Conservation (phyloP, 2,113 vertebrate genomes). For the Gymnorhina tibicen region DNA sequence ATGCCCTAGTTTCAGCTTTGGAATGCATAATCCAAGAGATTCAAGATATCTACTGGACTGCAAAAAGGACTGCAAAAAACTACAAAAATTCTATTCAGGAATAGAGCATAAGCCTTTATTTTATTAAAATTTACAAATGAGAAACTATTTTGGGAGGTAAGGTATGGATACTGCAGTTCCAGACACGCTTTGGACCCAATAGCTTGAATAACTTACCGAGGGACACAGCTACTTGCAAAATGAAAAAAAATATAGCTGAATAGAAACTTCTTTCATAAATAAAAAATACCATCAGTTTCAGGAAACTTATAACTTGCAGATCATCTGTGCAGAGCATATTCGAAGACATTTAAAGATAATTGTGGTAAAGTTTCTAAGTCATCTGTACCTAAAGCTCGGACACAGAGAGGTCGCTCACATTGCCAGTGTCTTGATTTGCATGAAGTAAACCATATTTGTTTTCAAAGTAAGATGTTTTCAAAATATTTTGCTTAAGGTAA, state of each 20-base stretch:
- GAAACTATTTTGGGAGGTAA: not conserved
- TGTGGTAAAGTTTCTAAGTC: not conserved
- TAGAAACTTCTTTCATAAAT: not conserved
- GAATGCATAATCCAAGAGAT: not conserved
- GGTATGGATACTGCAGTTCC: not conserved
- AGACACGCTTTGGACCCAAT: not conserved
- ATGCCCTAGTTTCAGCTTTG: not conserved
- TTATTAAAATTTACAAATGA: not conserved
- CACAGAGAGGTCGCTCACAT: not conserved
- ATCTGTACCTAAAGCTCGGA: not conserved
- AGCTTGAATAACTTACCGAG: not conserved
- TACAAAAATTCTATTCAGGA: not conserved
- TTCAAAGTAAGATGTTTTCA: not conserved
- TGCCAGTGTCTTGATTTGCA: not conserved
- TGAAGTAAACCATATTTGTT: conserved; percentile 2
- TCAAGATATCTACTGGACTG: not conserved
- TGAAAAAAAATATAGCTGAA: not conserved
- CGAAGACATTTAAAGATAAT: not conserved
- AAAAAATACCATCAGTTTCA: not conserved
- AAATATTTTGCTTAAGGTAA: conserved; percentile 49
- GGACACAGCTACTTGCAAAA: not conserved
- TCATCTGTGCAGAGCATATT: not conserved
- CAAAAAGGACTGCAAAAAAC: not conserved
- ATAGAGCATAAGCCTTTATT: not conserved
- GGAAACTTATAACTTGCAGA: not conserved